phyloP scores from a whole-genome alignment of 2,113 vertebrate genomes.

The Shinisaurus crocodilurus region DNA sequence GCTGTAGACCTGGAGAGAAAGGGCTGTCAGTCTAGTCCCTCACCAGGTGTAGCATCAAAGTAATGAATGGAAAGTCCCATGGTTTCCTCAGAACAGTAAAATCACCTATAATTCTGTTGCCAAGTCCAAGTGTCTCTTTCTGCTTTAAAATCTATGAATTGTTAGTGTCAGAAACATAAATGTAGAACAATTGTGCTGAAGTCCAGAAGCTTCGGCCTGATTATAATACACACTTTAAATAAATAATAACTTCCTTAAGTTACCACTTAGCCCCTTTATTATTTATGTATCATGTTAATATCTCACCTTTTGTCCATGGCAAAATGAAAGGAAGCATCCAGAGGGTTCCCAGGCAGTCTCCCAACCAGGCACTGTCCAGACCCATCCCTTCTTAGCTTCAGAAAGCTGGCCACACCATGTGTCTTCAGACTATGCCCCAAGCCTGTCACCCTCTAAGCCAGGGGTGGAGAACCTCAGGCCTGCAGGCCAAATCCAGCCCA shows the following conservation, averaged over 20 bases:
- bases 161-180: not conserved
- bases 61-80: not conserved
- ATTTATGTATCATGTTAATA: not conserved
- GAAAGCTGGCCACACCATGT: not conserved
- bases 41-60: not conserved
- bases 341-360: not conserved
- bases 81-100: not conserved
- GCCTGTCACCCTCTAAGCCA: no score
- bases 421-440: not conserved
- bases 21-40: not conserved
- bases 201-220: not conserved
- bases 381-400: not conserved
- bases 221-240: not conserved
- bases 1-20: not conserved
- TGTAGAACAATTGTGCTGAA: no score
- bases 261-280: not conserved
- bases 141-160: not conserved
- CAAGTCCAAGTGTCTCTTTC: not conserved
- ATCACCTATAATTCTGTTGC: not conserved
- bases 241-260: not conserved
- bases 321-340: not conserved
- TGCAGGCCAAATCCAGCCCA: no score
- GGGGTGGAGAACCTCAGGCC: no score
- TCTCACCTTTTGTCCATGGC: not conserved
- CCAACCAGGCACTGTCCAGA: no score